Conservation (phyloP, 2,113 vertebrate species). For the Notechis scutatus region DNA sequence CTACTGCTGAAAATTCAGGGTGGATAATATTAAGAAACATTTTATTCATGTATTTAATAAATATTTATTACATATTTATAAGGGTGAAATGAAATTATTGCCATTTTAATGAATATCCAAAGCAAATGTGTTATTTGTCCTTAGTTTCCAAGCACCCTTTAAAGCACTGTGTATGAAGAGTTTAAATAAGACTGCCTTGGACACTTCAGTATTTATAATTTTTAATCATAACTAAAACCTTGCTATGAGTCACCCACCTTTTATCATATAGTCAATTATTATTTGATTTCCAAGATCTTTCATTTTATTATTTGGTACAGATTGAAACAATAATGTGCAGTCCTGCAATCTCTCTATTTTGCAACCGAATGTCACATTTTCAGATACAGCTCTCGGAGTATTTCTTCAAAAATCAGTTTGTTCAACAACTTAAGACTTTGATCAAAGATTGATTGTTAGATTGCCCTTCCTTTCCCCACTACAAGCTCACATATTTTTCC, state of each 20-base stretch:
- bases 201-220: background rate
- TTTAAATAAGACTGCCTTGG: background rate
- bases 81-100: constrained; percentile 15
- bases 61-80: constrained; percentile 15
- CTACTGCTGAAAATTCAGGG: background rate
- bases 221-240: background rate
- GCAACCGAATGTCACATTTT: background rate
- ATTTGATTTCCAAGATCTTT: background rate
- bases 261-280: background rate
- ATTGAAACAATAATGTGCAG: background rate
- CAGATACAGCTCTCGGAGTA: background rate
- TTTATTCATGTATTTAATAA: constrained; percentile 20
- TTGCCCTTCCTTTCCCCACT: background rate
- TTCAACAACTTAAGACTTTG: background rate
- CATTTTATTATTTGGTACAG: background rate
- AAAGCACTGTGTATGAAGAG: background rate
- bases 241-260: too few species aligned
- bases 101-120: background rate
- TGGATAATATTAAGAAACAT: constrained; percentile 10
- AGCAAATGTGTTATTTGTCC: constrained; percentile 3
- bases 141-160: constrained; percentile 15
- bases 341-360: background rate
- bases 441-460: background rate
- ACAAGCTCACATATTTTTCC: background rate
- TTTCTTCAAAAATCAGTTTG: background rate